phyloP scores from a whole-genome alignment of 2,888 invertebrate genomes.

The Napeogenes inachia region DNA sequence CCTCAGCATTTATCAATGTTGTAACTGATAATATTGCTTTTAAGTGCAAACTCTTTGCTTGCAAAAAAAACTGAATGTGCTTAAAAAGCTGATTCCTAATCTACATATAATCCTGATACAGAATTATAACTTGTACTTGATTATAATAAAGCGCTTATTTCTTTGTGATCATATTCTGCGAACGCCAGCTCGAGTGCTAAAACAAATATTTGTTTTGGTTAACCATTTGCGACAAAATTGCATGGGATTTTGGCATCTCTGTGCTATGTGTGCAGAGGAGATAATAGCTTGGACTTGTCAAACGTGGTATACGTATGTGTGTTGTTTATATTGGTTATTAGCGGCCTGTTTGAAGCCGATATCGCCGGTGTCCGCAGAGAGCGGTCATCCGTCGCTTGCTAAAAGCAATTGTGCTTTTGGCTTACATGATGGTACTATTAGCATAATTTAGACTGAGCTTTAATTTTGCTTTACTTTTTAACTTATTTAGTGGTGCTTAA shows the following conservation, averaged over 20 bases:
- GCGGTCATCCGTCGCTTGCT: constrained; percentile 44
- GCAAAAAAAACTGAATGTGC: background rate
- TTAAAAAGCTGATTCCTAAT: constrained; percentile 12
- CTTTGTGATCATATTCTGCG: background rate
- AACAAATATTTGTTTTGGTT: constrained; percentile 6
- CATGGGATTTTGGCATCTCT: background rate
- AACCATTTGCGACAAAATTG: background rate
- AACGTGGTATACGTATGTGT: background rate
- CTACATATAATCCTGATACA: background rate
- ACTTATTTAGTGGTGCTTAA: background rate
- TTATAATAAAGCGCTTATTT: background rate
- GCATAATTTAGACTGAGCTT: background rate
- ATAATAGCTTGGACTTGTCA: background rate
- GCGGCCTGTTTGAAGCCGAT: constrained; percentile 34
- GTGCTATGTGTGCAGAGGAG: background rate
- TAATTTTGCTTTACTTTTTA: constrained; percentile 1
- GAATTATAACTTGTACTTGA: background rate
- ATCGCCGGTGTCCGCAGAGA: constrained; percentile 45
- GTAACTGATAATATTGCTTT: constrained; percentile 34
- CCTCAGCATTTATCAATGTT: constrained; percentile 28
- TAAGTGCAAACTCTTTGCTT: constrained; percentile 31
- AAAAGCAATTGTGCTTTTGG: constrained; percentile 38
- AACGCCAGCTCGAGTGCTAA: background rate
- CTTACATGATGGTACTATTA: constrained; percentile 34
- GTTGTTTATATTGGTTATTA: constrained; percentile 35